Evolutionary conservation across 2,797 vertebrate species (phyloP), one percentile per base, ranked within the genome.

Genomic region (Oophaga sylvatica): DNA sequence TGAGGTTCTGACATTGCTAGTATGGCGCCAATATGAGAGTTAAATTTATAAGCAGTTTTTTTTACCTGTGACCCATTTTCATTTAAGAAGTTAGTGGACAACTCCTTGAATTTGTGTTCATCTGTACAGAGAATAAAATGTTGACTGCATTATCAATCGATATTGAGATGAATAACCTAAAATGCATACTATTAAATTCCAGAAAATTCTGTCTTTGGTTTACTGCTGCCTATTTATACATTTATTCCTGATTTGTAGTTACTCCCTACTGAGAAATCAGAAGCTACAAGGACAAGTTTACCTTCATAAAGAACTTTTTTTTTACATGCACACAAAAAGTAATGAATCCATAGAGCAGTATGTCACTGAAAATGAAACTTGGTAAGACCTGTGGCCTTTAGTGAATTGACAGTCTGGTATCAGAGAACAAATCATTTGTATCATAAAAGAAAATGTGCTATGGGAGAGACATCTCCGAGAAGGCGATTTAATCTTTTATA

Each of bases 391-490:
- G 35, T 79, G 76, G 76, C 85, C 78, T 87, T 87, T 87, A 65
- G 85, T 87, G 85, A 87, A 71, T 71, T 86, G 85, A 80, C 76
- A 86, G 85, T 62, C 35, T 81, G 35, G 78, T 87, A 73, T 80
- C 78, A 71, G 67, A 71, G 77, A 62, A 80, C 65, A 81, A 87
- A 80, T 87, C 78, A 81, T 81, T 80, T 80, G 62, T 87, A 73
- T 81, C 78, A 87, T 87, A 81, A 87, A 87, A 86, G 84, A 87
- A 87, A 87, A 80, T 80, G 53, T 71, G 63, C 67, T 80, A 80
- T 53, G 59, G 56, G 76, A 87, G 31, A 80, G 53, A 87, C 65
- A 75, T 73, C 68, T 81, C 35, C 35, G 31, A 45, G 56, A 81
- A 80, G 45, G 67, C 35, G 85, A 87, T 87, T 87, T 87, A 80